A percentile compares a stretch with the other conserved stretches of the same genome.
Conservation (phyloP, 2,888 invertebrate genomes). For the Eristalis tenax region DNA sequence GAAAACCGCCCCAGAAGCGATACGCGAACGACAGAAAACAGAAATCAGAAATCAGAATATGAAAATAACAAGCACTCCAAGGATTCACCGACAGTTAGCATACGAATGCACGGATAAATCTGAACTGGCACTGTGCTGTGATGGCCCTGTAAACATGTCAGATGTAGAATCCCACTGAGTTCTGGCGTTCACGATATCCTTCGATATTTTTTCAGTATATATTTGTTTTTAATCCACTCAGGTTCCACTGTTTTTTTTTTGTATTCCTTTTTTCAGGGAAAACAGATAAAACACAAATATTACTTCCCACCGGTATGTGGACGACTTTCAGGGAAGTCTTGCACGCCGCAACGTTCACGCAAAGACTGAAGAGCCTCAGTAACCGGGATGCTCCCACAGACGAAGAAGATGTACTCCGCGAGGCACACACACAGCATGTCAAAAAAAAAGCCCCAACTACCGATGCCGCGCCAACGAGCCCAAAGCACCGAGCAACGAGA, state of each 20-base stretch:
- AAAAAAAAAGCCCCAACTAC: constrained; percentile 31
- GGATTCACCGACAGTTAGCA: constrained; percentile 52
- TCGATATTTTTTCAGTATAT: not conserved
- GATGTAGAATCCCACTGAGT: not conserved
- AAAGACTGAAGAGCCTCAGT: constrained; percentile 56
- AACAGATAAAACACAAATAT: not conserved
- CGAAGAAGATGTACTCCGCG: constrained; percentile 52
- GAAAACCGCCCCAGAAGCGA: constrained; percentile 27
- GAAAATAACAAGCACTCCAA: constrained; percentile 16
- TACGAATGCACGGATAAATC: constrained; percentile 60
- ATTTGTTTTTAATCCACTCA: constrained; percentile 1
- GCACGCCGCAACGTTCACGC: constrained; percentile 63
- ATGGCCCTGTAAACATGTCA: constrained; percentile 5
- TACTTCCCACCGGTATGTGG: not conserved
- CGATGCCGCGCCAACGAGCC: constrained; percentile 31
- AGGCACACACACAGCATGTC: constrained; percentile 29
- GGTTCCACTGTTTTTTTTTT: not conserved
- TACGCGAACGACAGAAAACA: not conserved
- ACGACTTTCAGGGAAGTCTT: constrained; percentile 30
- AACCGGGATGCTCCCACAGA: constrained; percentile 52
- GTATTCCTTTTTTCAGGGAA: not conserved
- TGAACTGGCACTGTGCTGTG: constrained; percentile 31
- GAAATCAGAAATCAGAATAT: not conserved
- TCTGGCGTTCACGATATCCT: not conserved
- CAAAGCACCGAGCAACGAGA: constrained; percentile 35